Percentiles rank a stretch among this genome's conserved stretches.
phyloP scores from a whole-genome alignment of 2,113 vertebrate species.

The Nyctereutes procyonoides region DNA sequence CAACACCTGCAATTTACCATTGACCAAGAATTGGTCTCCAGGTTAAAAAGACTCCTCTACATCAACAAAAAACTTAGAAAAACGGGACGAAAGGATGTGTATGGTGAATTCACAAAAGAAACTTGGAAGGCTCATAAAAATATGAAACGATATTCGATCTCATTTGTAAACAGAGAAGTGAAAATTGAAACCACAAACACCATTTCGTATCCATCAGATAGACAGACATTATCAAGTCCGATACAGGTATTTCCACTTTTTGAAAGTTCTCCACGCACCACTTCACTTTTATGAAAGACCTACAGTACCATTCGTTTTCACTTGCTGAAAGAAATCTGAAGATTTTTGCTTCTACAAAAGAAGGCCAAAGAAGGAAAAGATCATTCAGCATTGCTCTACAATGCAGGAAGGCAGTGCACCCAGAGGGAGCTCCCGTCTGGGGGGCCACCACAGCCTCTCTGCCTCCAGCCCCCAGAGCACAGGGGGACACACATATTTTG shows the following conservation, averaged over 20 bases:
- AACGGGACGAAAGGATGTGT: not conserved
- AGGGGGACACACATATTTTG: too few relatives aligned
- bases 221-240: not conserved
- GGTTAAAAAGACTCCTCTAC: too few relatives aligned
- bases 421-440: too few relatives aligned
- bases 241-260: not conserved
- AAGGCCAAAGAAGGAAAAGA: not conserved
- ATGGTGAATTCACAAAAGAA: not conserved
- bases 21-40: not conserved
- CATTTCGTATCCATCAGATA: too few relatives aligned
- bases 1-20: too few relatives aligned
- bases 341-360: not conserved
- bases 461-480: too few relatives aligned
- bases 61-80: not conserved
- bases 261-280: too few relatives aligned
- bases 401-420: accelerated
- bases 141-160: too few relatives aligned
- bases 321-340: too few relatives aligned
- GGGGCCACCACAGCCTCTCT: too few relatives aligned
- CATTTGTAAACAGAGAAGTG: not conserved
- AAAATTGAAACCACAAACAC: not conserved
- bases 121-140: not conserved
- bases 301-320: too few relatives aligned
- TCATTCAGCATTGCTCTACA: not conserved
- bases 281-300: too few relatives aligned